These are phyloP conservation scores for Oscheius sp. DNA, from an alignment of 2,888 invertebrate genomes.

Conservation along the genomic window DNA sequence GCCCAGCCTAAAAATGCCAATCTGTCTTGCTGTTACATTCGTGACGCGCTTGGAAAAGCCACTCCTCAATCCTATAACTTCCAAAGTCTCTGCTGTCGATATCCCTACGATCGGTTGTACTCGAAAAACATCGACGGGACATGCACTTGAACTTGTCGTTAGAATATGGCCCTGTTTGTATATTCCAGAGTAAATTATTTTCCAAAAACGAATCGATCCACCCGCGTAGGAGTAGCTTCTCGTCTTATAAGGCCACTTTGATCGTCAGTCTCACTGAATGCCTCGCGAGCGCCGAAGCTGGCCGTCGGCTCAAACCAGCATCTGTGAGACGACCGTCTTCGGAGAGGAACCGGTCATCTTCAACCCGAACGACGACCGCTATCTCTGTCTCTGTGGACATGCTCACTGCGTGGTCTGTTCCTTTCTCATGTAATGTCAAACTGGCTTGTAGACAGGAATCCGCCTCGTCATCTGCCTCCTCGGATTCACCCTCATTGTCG, in stretches of 20 bases:
- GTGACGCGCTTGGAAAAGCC: slow-evolving; percentile 42
- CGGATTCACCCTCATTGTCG: slow-evolving; percentile 15
- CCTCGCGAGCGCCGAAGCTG: slow-evolving; percentile 29
- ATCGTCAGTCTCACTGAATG: neutral
- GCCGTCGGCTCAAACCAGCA: slow-evolving; percentile 28
- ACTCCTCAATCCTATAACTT: slow-evolving; percentile 57
- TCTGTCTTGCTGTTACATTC: slow-evolving; percentile 67
- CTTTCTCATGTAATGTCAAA: neutral
- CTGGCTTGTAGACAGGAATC: slow-evolving; percentile 28
- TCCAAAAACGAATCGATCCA: no score
- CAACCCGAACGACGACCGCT: slow-evolving; percentile 28
- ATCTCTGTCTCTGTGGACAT: slow-evolving; percentile 38
- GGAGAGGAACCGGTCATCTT: slow-evolving; percentile 22
- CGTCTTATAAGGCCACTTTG: slow-evolving; percentile 14
- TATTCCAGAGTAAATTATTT: no score
- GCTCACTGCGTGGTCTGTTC: slow-evolving; percentile 29
- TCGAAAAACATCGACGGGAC: slow-evolving; percentile 2
- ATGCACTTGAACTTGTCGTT: no score
- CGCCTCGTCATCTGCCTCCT: slow-evolving; percentile 29
- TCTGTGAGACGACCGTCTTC: slow-evolving; percentile 30
- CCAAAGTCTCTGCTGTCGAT: slow-evolving; percentile 64
- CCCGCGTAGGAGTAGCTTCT: neutral
- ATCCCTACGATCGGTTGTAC: slow-evolving; percentile 56
- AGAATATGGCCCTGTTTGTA: no score
- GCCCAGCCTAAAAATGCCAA: slow-evolving; percentile 50